Conservation (phyloP, 2,888 invertebrate genomes). For the Leptopilina myrica region DNA sequence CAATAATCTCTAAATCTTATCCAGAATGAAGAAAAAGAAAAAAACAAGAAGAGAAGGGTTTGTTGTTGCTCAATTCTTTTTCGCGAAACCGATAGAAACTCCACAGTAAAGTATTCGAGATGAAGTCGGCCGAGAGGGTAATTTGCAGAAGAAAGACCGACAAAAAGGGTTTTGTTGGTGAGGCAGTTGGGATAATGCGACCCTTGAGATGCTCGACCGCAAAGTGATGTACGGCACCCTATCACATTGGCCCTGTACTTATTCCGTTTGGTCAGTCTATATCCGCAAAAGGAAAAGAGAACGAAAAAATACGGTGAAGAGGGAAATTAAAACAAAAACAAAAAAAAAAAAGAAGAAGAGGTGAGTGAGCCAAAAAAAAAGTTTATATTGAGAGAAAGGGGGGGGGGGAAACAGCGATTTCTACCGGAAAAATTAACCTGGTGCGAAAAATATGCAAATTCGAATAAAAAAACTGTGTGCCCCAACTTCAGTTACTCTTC, state of each 20-base stretch:
- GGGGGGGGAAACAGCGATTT: slow-evolving; percentile 50
- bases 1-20: no score
- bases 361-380: neutral
- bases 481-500: neutral
- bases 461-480: slow-evolving; percentile 55
- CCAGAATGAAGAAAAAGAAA: no score
- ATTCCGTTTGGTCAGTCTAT: slow-evolving; percentile 58
- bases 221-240: slow-evolving; percentile 73
- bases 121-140: slow-evolving; percentile 62
- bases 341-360: neutral
- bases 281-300: slow-evolving; percentile 45
- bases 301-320: slow-evolving; percentile 11
- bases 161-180: slow-evolving; percentile 71
- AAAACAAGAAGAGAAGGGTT: slow-evolving; percentile 43
- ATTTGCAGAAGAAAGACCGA: slow-evolving; percentile 74
- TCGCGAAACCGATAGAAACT: slow-evolving; percentile 57
- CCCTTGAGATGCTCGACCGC: slow-evolving; percentile 74
- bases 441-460: slow-evolving; percentile 73
- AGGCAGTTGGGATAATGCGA: slow-evolving; percentile 71
- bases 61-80: slow-evolving; percentile 63
- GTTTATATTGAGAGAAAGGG: neutral
- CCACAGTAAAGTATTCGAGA: slow-evolving; percentile 46
- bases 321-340: slow-evolving; percentile 40
- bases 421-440: slow-evolving; percentile 63
- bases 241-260: slow-evolving; percentile 68